Base-by-base conservation (phyloP, 2,113 vertebrate genomes). In the Lasiurus cinereus region DNA sequence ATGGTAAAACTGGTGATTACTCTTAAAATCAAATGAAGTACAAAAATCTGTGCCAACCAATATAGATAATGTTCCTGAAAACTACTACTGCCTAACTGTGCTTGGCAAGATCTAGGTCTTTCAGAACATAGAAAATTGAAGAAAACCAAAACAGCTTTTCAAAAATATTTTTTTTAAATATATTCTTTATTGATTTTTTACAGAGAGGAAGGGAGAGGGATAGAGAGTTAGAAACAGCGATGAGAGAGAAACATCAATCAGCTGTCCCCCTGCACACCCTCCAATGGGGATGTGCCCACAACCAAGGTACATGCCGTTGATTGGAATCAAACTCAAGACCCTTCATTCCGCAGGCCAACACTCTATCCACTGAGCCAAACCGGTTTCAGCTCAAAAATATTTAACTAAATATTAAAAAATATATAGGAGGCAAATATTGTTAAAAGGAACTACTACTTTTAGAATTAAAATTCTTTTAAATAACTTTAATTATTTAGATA, bases 341-440 rank as follows among this genome's bases (percentile, higher is more conserved):
- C 39, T 39, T 39, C 39, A 39, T 3, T 39, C 39, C 39, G 5
- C 39, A 39, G 39, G 39, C 39, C 39, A 39, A 39, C 39, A 39
- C 39, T 39, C 39, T 39, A 3, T 39, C 39, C 39, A 39, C 39
- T 39, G 39, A 39, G 39, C 39, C 39, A 39, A 39, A 39, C 39
- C 39, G 39, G 39, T 39, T 39, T 39, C 39, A 39, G 39, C 39
- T 39, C 39, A 39, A 39, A 39, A 39, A 39, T 39, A 39, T 39
- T 54, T 43, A 3, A 89, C 5, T 56, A 33, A 79, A 7, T 43
- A 74, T 88, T 48, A 76, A 88, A 82, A 85, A 97, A 97, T 69
- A 79, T 56, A 22, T 0, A 54, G 43, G 67, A 22, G 8, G 13
- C 33, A 88, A 2, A 66, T 8, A 36, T 9, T 72, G 10, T 56